Evolutionary conservation across 2,888 invertebrate species (phyloP).

Genomic region (Drosophila conformis): DNA sequence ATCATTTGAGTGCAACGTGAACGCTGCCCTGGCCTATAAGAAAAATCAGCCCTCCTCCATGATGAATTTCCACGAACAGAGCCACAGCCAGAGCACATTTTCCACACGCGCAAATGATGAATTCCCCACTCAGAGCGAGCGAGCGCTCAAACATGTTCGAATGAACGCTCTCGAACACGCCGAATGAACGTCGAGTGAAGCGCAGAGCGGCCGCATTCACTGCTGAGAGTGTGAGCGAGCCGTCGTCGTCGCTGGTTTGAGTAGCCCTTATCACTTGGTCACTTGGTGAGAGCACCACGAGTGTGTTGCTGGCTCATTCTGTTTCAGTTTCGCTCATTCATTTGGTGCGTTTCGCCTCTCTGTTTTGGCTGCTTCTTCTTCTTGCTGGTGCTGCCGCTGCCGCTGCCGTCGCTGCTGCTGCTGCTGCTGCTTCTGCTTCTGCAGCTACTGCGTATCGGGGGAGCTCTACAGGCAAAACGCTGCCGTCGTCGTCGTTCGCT

Average conservation of each 20-base stretch:
- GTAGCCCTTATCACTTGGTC: slow-evolving; percentile 59
- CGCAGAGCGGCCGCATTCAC: slow-evolving; percentile 7
- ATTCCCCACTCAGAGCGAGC: slow-evolving; percentile 35
- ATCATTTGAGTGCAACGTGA: slow-evolving; percentile 60
- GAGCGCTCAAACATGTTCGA: slow-evolving; percentile 65
- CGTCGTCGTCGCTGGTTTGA: slow-evolving; percentile 38
- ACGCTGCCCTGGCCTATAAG: slow-evolving; percentile 78
- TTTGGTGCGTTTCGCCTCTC: slow-evolving; percentile 59
- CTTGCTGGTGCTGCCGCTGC: slow-evolving; percentile 9
- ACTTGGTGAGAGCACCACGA: slow-evolving; percentile 12
- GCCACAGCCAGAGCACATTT: slow-evolving; percentile 62
- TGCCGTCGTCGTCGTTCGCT: slow-evolving; percentile 44
- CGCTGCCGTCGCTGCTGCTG: slow-evolving; percentile 18
- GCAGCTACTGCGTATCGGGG: slow-evolving; percentile 51
- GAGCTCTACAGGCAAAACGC: slow-evolving; percentile 59
- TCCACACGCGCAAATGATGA: slow-evolving; percentile 64
- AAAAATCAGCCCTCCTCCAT: slow-evolving; percentile 83
- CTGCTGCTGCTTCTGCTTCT: slow-evolving; percentile 13
- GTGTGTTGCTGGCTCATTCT: slow-evolving; percentile 46
- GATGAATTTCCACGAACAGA: slow-evolving; percentile 78
- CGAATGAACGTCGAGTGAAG: slow-evolving; percentile 40
- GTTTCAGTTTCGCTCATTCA: slow-evolving; percentile 69
- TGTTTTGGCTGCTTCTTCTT: slow-evolving; percentile 71
- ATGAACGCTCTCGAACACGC: slow-evolving; percentile 45
- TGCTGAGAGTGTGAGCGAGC: slow-evolving; percentile 28